Conservation (phyloP, 1,140 invertebrate genomes). For the Trichonephila clavipes region DNA sequence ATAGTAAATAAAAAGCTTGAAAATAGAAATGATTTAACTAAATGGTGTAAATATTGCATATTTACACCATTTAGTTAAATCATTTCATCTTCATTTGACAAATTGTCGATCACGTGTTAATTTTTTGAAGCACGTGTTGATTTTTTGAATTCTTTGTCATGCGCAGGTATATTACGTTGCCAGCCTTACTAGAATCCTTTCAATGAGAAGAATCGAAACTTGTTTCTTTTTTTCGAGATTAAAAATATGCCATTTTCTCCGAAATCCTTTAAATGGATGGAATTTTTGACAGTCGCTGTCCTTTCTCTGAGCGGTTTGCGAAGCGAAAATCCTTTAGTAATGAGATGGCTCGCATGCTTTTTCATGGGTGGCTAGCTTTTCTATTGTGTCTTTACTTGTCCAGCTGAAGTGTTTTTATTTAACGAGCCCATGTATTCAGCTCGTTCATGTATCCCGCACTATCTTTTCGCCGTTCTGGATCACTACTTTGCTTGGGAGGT, state of each 20-base stretch:
- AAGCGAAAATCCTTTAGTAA: constrained; percentile 35
- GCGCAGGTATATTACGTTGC: too few species aligned
- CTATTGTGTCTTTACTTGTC: constrained; percentile 49
- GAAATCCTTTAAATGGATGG: neutral
- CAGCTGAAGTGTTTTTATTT: constrained; percentile 20
- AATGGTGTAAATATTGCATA: too few species aligned
- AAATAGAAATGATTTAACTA: too few species aligned
- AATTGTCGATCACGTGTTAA: too few species aligned
- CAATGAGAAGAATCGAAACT: too few species aligned
- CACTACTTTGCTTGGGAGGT: constrained; percentile 30
- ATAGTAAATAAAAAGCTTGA: too few species aligned
- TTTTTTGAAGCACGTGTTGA: too few species aligned
- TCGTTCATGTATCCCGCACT: neutral
- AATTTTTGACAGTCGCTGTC: neutral
- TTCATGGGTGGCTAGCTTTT: constrained; percentile 26
- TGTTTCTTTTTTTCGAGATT: too few species aligned
- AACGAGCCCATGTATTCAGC: constrained; percentile 42
- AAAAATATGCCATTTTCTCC: neutral
- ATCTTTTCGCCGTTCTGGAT: constrained; percentile 50
- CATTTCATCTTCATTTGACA: too few species aligned
- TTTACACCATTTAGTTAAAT: too few species aligned
- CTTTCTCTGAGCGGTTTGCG: constrained; percentile 1
- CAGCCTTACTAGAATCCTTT: too few species aligned
- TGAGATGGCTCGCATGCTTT: constrained; percentile 30
- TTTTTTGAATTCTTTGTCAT: too few species aligned